These are phyloP conservation scores for Unio delphinus DNA, from an alignment of 2,888 invertebrate species.

Conservation along the genomic window DNA sequence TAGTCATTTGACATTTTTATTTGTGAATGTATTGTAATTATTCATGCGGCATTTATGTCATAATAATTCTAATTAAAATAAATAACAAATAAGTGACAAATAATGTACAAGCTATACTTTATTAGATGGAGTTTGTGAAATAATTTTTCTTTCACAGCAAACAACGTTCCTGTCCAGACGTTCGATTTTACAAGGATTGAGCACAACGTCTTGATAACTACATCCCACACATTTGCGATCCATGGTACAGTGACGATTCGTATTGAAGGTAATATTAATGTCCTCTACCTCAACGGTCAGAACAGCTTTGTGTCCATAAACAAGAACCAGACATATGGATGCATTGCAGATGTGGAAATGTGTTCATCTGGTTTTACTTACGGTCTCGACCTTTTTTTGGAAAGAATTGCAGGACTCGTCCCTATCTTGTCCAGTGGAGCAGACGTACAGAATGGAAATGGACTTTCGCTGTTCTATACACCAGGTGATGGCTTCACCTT, in stretches of 20 bases:
- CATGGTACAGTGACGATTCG: constrained; percentile 28
- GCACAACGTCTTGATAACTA: constrained; percentile 24
- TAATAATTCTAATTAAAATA: too few species aligned
- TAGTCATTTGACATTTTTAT: too few species aligned
- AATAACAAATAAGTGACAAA: too few species aligned
- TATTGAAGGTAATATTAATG: constrained; percentile 9
- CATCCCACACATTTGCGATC: constrained; percentile 17
- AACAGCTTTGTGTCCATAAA: constrained; percentile 30
- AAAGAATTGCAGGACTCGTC: constrained; percentile 26
- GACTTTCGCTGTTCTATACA: constrained; percentile 39
- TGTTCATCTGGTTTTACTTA: constrained; percentile 41
- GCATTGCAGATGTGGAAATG: constrained; percentile 28
- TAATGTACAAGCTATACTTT: too few species aligned
- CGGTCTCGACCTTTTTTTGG: constrained; percentile 34
- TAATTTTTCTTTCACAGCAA: constrained; percentile 18
- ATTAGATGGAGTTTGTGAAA: too few species aligned
- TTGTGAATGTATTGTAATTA: too few species aligned
- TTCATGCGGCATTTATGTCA: too few species aligned
- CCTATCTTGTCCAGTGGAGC: constrained; percentile 46
- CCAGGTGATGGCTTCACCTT: constrained; percentile 28
- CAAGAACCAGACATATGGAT: constrained; percentile 18
- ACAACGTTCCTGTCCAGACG: constrained; percentile 11
- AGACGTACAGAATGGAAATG: constrained; percentile 27
- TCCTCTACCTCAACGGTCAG: constrained; percentile 23
- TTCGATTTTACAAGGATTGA: constrained; percentile 26